These are phyloP conservation scores for Cotesia typhae DNA, from an alignment of 1,140 invertebrate species.

Conservation along the genomic window DNA sequence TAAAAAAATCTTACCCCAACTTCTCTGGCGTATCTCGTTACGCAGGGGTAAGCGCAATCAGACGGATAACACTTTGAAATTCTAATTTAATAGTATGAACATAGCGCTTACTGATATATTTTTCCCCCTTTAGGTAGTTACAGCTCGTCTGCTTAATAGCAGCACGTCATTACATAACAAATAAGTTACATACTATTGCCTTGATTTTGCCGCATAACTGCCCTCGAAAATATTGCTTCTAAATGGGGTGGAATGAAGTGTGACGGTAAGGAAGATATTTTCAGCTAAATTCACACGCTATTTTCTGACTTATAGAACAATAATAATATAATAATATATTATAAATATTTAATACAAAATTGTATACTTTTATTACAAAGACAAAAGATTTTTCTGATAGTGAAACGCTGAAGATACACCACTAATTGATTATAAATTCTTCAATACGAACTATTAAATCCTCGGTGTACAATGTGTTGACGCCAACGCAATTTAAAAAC, in stretches of 20 bases:
- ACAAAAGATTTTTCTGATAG: too few species aligned
- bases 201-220: slow-evolving; percentile 30
- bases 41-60: slow-evolving; percentile 49
- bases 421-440: too few species aligned
- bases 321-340: neutral
- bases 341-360: too few species aligned
- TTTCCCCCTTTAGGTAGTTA: too few species aligned
- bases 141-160: neutral
- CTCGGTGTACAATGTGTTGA: neutral
- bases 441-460: neutral
- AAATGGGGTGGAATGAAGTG: slow-evolving; percentile 38
- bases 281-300: slow-evolving; percentile 34
- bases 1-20: slow-evolving; percentile 18
- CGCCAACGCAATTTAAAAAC: slow-evolving; percentile 22
- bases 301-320: neutral
- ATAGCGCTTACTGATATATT: slow-evolving; percentile 19
- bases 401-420: neutral
- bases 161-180: neutral
- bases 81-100: slow-evolving; percentile 41
- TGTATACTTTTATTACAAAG: too few species aligned
- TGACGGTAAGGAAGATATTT: slow-evolving; percentile 29
- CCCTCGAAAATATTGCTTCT: slow-evolving; percentile 19
- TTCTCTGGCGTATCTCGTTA: slow-evolving; percentile 39
- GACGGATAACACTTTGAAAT: slow-evolving; percentile 52
- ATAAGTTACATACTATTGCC: slow-evolving; percentile 2